Evolutionary conservation across 2,797 vertebrate species (phyloP), one percentile per base, ranked within the genome.

Genomic region (Halcyon smyrnensis): DNA sequence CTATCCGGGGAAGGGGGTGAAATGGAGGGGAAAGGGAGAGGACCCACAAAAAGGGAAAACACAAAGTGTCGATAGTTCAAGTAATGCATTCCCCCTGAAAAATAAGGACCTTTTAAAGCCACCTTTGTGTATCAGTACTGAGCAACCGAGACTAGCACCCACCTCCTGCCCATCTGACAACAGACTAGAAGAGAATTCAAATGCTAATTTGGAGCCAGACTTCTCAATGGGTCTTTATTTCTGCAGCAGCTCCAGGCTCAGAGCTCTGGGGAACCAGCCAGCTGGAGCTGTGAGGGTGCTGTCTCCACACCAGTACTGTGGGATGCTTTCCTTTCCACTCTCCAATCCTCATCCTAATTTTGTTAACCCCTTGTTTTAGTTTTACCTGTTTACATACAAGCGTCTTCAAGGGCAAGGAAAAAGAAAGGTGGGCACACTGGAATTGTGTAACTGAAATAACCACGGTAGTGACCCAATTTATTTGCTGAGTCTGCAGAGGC

Each of bases 191-290:
- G 60, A 69, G 94, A 91, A 96, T 95, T 95, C 87, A 93, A 86
- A 90, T 91, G 95, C 94, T 93, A 94, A 93, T 97, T 57, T 95
- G 69, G 25, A 94, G 85, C 63, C 86, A 50, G 79, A 67, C 34
- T 86, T 65, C 70, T 97, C 94, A 97, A 96, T 79, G 86, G 86
- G 77, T 82, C 89, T 95, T 97, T 97, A 83, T 96, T 97, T 82
- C 48, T 89, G 48, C 83, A 36, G 79, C 59, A 90, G 77, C 78
- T 68, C 51, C 63, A 50, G 69, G 46, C 87, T 59, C 67, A 32
- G 86, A 69, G 93, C 65, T 70, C 59, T 51, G 67, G 67, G 63
- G 74, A 82, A 48, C 15, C 59, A 70, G 84, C 27, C 2, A 3
- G 19, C 53, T 15, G 53, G 68, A 54, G 59, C 79, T 62, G 39